These are phyloP conservation scores for Coregonus sp. DNA, from an alignment of 2,797 vertebrate species.

Conservation along the genomic window DNA sequence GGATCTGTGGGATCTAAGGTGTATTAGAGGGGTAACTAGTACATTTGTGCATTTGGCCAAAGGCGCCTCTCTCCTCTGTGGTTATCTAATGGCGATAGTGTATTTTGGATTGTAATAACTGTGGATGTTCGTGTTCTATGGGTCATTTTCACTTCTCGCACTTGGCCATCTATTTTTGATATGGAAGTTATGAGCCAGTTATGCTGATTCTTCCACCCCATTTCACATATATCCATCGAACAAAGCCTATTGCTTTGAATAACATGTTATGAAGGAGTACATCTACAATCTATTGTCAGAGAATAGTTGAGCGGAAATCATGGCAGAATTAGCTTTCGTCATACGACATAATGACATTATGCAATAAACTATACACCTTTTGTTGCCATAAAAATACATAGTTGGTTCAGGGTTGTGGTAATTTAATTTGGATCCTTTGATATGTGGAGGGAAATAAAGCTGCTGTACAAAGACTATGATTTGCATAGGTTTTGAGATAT, in stretches of 20 bases:
- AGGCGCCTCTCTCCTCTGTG: not conserved
- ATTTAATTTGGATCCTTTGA: not conserved
- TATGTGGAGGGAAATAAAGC: not conserved
- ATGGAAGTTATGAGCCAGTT: not conserved
- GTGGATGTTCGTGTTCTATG: not conserved
- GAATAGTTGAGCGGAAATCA: too few relatives aligned
- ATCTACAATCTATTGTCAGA: too few relatives aligned
- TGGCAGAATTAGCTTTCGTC: too few relatives aligned
- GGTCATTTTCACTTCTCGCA: not conserved
- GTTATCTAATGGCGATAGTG: not conserved
- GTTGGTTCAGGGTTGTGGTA: too few relatives aligned
- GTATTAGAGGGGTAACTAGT: conserved; percentile 3
- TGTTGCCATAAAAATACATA: too few relatives aligned
- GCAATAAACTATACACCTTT: too few relatives aligned
- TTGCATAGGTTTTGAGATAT: not conserved
- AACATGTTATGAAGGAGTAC: not conserved
- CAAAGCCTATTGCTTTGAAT: not conserved
- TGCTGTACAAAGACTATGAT: not conserved
- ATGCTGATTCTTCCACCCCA: not conserved
- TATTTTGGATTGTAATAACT: not conserved
- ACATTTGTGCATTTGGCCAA: conserved; percentile 2
- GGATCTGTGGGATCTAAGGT: conserved; percentile 9
- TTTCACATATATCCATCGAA: not conserved
- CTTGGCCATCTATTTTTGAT: not conserved
- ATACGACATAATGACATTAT: too few relatives aligned